Base-by-base conservation (phyloP, 2,113 vertebrate species). In the Callorhinus ursinus region DNA sequence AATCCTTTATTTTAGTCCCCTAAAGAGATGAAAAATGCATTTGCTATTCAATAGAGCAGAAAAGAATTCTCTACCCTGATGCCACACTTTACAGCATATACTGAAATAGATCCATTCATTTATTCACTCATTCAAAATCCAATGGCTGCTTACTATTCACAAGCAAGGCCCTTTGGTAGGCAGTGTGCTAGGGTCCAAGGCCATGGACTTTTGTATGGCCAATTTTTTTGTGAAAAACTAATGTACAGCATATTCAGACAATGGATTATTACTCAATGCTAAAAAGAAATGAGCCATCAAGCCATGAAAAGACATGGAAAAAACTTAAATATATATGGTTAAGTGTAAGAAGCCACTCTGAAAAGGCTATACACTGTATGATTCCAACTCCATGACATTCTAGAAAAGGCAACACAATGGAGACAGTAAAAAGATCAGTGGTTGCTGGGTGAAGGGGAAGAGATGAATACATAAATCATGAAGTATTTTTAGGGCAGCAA, bases 1-100 rank as follows among this genome's bases (percentile, higher is more conserved):
- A 63, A 76, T 88, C 39, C n/a, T 93, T 97, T 90, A 84, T 76
- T 95, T 96, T 76, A 89, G 93, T 33, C 95, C 19, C 90, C 69
- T 82, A 85, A 83, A 2, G 2, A 95, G 26, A 95, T 79, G 53
- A 74, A 96, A 96, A 55, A 95, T 39, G 1, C 0, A 21, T 5
- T 94, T 80, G n/a, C 22, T 96, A 88, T 51, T 53, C 53, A 4
- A 46, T 21, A 89, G 10, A 92, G 51, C 65, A 92, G 81, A 90
- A 90, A 79, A 93, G 69, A 93, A 46, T 71, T 95, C 59, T 31
- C 31, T 59, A 74, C 15, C 77, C 46, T 42, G 36, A 65, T 22
- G 72, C 33, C 67, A 82, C 65, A 22, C 22, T 97, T 96, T 74
- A 26, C 12, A 88, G 81, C 61, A 61, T 24, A 49, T 46, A 88